phyloP scores from a whole-genome alignment of 2,113 vertebrate genomes.

The Felis chaus region DNA sequence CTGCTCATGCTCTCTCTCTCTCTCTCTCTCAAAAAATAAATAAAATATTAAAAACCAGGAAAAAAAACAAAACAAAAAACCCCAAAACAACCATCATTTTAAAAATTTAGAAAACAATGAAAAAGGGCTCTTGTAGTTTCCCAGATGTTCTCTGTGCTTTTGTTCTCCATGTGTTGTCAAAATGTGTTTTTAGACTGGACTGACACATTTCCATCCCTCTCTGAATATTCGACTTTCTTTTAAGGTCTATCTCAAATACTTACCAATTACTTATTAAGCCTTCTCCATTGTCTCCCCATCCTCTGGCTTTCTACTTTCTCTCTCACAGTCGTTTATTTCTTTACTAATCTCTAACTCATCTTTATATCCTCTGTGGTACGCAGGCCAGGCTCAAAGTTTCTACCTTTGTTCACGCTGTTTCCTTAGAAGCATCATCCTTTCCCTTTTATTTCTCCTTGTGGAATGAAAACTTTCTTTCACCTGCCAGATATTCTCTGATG shows the following conservation, averaged over 20 bases:
- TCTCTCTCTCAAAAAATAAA: too few relatives aligned
- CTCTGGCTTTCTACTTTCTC: background rate
- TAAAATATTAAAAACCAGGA: too few relatives aligned
- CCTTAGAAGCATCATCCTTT: background rate
- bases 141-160: background rate
- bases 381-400: background rate
- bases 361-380: background rate
- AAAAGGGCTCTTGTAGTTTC: background rate
- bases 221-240: background rate
- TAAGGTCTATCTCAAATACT: background rate
- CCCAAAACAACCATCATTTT: too few relatives aligned
- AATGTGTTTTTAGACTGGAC: background rate
- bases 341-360: background rate
- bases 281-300: background rate
- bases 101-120: too few relatives aligned
- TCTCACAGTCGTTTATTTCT: background rate
- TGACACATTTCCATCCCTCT: background rate
- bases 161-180: background rate
- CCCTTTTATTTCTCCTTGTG: background rate
- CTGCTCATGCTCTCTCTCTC: too few relatives aligned
- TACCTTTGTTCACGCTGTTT: background rate
- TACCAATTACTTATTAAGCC: background rate
- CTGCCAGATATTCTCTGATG: too few relatives aligned
- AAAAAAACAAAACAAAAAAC: too few relatives aligned
- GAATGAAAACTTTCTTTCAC: background rate